phyloP scores from a whole-genome alignment of 2,113 vertebrate genomes.

The Edolisoma coerulescens region DNA sequence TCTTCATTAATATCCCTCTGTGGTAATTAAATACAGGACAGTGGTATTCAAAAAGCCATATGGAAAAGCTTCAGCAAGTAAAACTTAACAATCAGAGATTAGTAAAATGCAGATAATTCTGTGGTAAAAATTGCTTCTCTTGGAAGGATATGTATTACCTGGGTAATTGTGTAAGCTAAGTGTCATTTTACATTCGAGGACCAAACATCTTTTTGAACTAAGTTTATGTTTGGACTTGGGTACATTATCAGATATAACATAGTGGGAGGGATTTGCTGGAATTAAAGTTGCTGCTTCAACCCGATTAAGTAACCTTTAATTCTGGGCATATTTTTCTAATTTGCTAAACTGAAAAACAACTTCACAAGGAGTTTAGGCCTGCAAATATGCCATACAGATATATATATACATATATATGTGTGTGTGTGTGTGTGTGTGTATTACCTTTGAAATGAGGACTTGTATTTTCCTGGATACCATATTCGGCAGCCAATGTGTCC shows the following conservation, averaged over 20 bases:
- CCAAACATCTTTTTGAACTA: constrained; percentile 70
- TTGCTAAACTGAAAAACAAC: constrained; percentile 69
- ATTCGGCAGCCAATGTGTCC: constrained; percentile 12
- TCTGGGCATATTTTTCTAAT: constrained; percentile 75
- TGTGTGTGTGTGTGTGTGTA: background rate
- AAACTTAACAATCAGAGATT: constrained; percentile 34
- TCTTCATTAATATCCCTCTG: constrained; percentile 46
- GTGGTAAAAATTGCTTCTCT: constrained; percentile 40
- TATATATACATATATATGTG: background rate
- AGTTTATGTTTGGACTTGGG: constrained; percentile 70
- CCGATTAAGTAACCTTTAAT: constrained; percentile 70
- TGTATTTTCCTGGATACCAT: constrained; percentile 35
- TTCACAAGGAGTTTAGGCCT: constrained; percentile 53
- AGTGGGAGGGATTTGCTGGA: constrained; percentile 59
- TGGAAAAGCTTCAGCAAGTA: constrained; percentile 53
- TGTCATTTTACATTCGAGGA: constrained; percentile 65
- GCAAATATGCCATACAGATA: constrained; percentile 59
- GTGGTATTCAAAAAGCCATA: constrained; percentile 22
- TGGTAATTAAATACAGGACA: constrained; percentile 60
- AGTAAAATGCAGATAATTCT: constrained; percentile 31
- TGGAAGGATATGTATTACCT: constrained; percentile 54
- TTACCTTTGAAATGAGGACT: constrained; percentile 69
- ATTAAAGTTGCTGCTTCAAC: constrained; percentile 60
- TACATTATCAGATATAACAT: constrained; percentile 69
- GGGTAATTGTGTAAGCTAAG: constrained; percentile 53